Evolutionary conservation across 1,140 invertebrate species (phyloP), one percentile per base, ranked within the genome.

Genomic region (Hyles vespertilio): DNA sequence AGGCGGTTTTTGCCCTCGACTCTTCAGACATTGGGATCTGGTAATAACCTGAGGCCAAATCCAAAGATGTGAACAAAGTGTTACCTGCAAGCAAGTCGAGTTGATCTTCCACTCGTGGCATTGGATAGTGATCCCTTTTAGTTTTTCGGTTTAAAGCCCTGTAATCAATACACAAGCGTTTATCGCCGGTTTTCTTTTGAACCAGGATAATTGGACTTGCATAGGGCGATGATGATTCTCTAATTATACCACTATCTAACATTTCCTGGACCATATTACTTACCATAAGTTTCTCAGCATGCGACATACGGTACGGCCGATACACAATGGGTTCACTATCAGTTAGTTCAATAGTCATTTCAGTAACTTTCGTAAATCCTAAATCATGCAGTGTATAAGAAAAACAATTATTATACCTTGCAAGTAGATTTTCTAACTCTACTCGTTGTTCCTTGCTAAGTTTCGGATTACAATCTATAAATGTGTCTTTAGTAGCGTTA

Each of bases 11-110:
- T 5, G 4, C 5, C 8, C 36, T 5, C 8, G 36, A 40, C 5
- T 8, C 36, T 40, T 40, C 36, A 40, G 36, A 5, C 8, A 40
- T 40, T 8, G 36, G 36, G 4, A 40, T 40, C 36, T 59, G 51
- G 36, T 52, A 59, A 40, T 59, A 59, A 3, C 50, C 57, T 2
- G 57, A 59, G 9, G 57, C 36, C 36, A 40, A 40, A 40, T 40
- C 36, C 4, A 40, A 8, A 5, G 36, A 40, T 8, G 36, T 40
- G 8, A 40, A 40, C 4, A 40, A 5, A 5, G 4, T 8, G 8
- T 40, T 40, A 40, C 36, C 36, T 40, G 36, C 36, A 5, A 40
- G 36, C 8, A 5, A 8, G 36, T 40, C 36, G 4, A 40, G 36
- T 40, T 40, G 57, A n/a, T 52, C 57, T 10, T 58, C 57, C 5